These are phyloP conservation scores for Watersipora subatra DNA, from an alignment of 1,140 invertebrate species.

Conservation along the genomic window DNA sequence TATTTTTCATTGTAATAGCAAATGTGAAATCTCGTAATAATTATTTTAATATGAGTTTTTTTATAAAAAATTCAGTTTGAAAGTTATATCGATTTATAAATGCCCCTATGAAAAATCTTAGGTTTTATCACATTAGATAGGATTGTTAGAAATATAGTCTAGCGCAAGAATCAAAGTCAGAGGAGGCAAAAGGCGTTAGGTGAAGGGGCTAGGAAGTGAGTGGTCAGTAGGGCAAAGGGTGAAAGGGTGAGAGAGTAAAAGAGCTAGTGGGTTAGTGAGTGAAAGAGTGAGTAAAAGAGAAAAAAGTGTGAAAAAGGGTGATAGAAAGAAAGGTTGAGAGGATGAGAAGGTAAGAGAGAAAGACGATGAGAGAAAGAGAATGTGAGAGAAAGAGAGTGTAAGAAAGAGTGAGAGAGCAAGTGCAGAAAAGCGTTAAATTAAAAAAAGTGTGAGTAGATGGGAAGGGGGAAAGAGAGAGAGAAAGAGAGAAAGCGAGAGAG, in stretches of 20 bases:
- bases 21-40: too few relatives aligned
- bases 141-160: too few relatives aligned
- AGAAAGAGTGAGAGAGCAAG: background rate
- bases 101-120: too few relatives aligned
- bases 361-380: conserved; percentile 6
- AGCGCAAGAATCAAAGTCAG: too few relatives aligned
- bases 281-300: conserved; percentile 3
- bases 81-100: too few relatives aligned
- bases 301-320: conserved; percentile 16
- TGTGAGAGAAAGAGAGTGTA: background rate
- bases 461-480: background rate
- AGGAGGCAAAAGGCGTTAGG: background rate
- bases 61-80: too few relatives aligned
- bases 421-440: background rate
- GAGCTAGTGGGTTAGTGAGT: conserved; percentile 2
- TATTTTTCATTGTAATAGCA: too few relatives aligned
- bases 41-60: too few relatives aligned
- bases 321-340: conserved; percentile 15
- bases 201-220: background rate
- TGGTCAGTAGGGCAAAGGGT: background rate
- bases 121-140: too few relatives aligned
- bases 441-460: too few relatives aligned
- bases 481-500: background rate
- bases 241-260: background rate
- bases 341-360: conserved; percentile 1